Evolutionary conservation across 2,888 invertebrate species (phyloP), one percentile per base, ranked within the genome.

Genomic region (Dynastes grantii): DNA sequence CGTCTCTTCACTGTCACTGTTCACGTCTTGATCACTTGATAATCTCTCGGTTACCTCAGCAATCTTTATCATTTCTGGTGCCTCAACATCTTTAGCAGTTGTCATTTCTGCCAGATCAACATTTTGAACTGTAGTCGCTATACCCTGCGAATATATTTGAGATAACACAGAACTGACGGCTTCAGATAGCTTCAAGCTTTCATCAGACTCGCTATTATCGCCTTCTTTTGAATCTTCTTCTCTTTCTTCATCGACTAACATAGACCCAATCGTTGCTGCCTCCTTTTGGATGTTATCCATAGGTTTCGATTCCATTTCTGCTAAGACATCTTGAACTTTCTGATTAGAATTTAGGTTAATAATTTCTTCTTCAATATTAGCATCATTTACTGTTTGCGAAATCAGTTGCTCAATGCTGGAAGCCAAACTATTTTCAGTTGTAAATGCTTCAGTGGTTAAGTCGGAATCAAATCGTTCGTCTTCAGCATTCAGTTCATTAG

Each of bases 381-480:
- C 73, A n/a, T 75, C 67, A 49, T 78, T 70, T 13, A 86, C 84
- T 8, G 88, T 87, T 84, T 88, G 87, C 6, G 85, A 86, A 45
- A 88, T 80, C 16, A 88, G 77, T 77, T 87, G 85, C 78, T 87
- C 87, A 61, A 88, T 87, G 78, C 86, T 87, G 58, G 85, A 83
- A 2, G 87, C 84, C 45, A 88, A 77, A 73, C 83, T 85, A 55
- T 79, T 78, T 78, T 86, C 85, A 8, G 86, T 85, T n/a, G 85
- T 84, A n/a, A 84, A 77, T 22, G 67, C 78, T 76, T 58, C 27
- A 8, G 55, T 78, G 27, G 76, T 78, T 11, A 53, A 32, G 55
- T 67, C 63, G 49, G 27, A 51, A 40, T 65, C 51, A 22, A 67
- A 76, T 40, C 37, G 55, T 9, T 78, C 55, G 16, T 61, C 53